A percentile compares a stretch with the other conserved stretches of the same genome.
Evolutionary conservation across 2,113 vertebrate genomes (phyloP).

Genomic region (Tetrax tetrax): DNA sequence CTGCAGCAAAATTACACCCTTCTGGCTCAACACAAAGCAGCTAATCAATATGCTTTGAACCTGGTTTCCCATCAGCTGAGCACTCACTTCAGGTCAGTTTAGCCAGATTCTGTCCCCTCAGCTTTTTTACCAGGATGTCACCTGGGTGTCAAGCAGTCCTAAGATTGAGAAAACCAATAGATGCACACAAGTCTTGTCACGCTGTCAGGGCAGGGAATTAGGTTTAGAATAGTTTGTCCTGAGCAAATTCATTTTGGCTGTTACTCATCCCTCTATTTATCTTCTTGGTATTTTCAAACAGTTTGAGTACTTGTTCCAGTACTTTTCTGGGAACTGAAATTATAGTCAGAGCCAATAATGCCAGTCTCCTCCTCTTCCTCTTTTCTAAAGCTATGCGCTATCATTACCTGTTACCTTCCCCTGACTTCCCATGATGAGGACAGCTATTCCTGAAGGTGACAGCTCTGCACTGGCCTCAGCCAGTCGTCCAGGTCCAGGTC

Average conservation of each 20-base stretch:
- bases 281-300: constrained; percentile 1
- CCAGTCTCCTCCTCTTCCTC: not conserved
- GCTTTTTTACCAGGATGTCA: not conserved
- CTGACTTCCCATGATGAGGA: not conserved
- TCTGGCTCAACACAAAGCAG: not conserved
- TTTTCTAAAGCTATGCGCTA: not conserved
- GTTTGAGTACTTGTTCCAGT: not conserved
- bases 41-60: not conserved
- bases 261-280: not conserved
- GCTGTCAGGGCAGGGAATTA: not conserved
- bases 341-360: not conserved
- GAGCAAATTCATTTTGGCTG: not conserved
- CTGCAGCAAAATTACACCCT: not conserved
- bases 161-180: not conserved
- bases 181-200: not conserved
- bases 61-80: not conserved
- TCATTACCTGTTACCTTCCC: not conserved
- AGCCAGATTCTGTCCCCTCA: not conserved
- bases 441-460: not conserved
- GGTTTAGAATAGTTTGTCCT: not conserved
- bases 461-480: not conserved
- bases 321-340: not conserved
- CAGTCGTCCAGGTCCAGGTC: not conserved
- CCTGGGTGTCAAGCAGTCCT: not conserved
- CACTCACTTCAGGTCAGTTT: not conserved